A percentile compares a stretch with the other conserved stretches of the same genome.
These are phyloP conservation scores for Coryphaenoides rupestris DNA, from an alignment of 2,113 vertebrate species.

Conservation along the genomic window DNA sequence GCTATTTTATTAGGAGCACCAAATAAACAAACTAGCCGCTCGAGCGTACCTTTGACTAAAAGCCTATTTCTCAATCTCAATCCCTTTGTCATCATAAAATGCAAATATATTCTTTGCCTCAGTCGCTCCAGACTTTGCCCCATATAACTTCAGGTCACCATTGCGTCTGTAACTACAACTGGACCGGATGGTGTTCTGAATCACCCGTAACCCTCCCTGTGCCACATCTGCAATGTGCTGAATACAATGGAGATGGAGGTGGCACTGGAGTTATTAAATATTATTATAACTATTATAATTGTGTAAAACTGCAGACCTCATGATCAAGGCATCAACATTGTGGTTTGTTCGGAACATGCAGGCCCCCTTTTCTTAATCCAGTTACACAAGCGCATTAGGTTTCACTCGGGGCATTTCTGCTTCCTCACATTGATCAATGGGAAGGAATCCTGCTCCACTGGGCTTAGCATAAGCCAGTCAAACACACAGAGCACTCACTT, in stretches of 20 bases:
- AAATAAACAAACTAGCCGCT: no score
- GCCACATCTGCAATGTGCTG: neutral
- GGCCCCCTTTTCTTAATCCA: conserved; percentile 1
- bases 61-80: no score
- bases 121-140: no score
- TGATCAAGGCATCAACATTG: neutral
- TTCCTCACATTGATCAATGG: neutral
- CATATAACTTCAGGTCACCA: no score
- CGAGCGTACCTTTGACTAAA: no score
- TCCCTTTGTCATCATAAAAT: no score
- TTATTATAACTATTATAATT: no score
- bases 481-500: conserved; percentile 80
- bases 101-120: no score
- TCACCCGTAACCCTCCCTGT: neutral
- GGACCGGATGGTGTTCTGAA: neutral
- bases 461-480: conserved; percentile 2
- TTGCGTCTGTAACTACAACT: no score
- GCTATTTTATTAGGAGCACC: no score
- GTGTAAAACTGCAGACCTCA: neutral
- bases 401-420: neutral
- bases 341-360: neutral
- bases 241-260: no score
- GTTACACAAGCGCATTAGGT: conserved; percentile 9
- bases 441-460: neutral
- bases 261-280: no score